Percentiles rank a stretch among this genome's conserved stretches.
phyloP scores from a whole-genome alignment of 2,113 vertebrate species.

The Oncorhynchus nerka region DNA sequence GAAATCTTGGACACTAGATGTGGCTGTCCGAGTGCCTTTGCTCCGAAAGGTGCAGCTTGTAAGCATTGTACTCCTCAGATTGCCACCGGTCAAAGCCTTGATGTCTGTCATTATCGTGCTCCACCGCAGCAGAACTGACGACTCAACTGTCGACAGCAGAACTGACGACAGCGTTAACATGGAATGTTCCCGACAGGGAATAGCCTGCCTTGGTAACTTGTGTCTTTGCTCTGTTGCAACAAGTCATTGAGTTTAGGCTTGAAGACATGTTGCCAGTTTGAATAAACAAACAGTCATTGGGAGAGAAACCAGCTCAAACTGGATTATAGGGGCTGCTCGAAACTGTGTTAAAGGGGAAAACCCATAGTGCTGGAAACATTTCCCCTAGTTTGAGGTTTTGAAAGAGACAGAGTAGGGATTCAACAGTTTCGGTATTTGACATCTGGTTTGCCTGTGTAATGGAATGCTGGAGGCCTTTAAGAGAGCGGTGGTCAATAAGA shows the following conservation, averaged over 20 bases:
- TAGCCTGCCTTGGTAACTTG: slow-evolving; percentile 11
- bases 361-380: too few species aligned
- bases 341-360: too few species aligned
- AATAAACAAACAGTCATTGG: neutral
- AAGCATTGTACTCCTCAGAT: slow-evolving; percentile 20
- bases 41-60: slow-evolving; percentile 28
- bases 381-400: too few species aligned
- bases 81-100: slow-evolving; percentile 3
- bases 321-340: neutral
- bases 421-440: too few species aligned
- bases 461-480: too few species aligned
- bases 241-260: slow-evolving; percentile 3
- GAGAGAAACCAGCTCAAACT: neutral
- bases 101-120: neutral
- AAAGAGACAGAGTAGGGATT: too few species aligned
- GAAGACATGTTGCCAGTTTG: neutral
- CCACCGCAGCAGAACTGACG: slow-evolving; percentile 2
- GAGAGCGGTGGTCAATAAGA: too few species aligned
- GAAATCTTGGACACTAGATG: too few species aligned
- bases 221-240: slow-evolving; percentile 8
- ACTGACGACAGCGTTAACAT: slow-evolving; percentile 10
- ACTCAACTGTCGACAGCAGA: slow-evolving; percentile 4
- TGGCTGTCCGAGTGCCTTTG: neutral
- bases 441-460: too few species aligned
- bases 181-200: slow-evolving; percentile 11